phyloP scores from a whole-genome alignment of 1,140 invertebrate species.

The Drosophila trapezifrons region DNA sequence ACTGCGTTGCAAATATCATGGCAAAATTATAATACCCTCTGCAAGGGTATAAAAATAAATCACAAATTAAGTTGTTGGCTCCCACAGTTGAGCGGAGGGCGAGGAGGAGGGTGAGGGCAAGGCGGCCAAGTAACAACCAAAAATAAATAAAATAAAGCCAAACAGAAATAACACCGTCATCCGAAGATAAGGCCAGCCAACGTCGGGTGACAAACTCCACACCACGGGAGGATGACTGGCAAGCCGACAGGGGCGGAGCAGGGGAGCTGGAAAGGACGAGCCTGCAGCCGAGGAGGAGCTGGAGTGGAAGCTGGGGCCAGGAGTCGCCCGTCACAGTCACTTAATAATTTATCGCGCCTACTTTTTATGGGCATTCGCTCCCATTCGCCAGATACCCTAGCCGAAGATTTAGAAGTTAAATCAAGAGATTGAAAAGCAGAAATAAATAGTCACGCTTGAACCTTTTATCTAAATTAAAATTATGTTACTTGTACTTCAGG shows the following conservation, averaged over 20 bases:
- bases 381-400: constrained; percentile 12
- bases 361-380: constrained; percentile 28
- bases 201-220: constrained; percentile 60
- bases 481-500: no score
- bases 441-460: neutral
- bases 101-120: neutral
- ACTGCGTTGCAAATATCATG: no score
- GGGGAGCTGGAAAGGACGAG: constrained; percentile 3
- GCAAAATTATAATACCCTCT: no score
- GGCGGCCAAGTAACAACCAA: constrained; percentile 41
- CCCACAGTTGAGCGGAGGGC: constrained; percentile 67
- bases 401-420: no score
- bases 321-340: constrained; percentile 53
- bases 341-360: constrained; percentile 75
- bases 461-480: neutral
- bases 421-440: neutral
- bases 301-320: constrained; percentile 15
- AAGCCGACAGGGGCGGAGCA: neutral
- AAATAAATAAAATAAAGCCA: constrained; percentile 45
- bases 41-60: no score
- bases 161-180: constrained; percentile 60
- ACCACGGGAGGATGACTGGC: constrained; percentile 49
- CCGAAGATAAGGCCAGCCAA: constrained; percentile 61
- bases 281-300: constrained; percentile 6
- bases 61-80: constrained; percentile 80